phyloP scores from a whole-genome alignment of 2,888 invertebrate genomes.

The Helleia helle region DNA sequence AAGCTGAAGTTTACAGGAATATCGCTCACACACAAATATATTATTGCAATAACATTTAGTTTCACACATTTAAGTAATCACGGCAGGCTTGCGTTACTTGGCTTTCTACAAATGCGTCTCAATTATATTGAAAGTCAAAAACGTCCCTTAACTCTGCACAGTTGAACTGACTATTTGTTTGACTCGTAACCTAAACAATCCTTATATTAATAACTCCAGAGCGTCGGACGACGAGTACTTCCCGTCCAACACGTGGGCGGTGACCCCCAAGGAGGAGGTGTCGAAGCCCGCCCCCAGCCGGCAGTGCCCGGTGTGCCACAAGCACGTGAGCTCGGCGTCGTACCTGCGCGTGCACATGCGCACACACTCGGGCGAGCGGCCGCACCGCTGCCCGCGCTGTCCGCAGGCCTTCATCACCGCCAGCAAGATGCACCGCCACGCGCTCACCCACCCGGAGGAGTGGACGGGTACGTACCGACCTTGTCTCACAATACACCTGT shows the following conservation, averaged over 20 bases:
- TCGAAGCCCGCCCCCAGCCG: conserved; percentile 22
- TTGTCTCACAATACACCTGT: too few relatives aligned
- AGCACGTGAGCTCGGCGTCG: conserved; percentile 40
- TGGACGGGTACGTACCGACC: conserved; percentile 36
- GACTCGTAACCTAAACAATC: too few relatives aligned
- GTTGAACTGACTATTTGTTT: too few relatives aligned
- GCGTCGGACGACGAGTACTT: conserved; percentile 53
- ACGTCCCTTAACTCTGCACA: too few relatives aligned
- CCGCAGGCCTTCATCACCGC: conserved; percentile 50
- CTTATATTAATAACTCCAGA: conserved; percentile 25
- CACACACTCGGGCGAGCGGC: conserved; percentile 55
- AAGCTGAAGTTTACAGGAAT: too few relatives aligned
- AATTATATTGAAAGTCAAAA: too few relatives aligned
- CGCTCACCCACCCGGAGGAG: conserved; percentile 42
- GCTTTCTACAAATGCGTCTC: too few relatives aligned
- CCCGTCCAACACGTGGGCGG: conserved; percentile 52
- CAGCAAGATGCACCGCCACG: conserved; percentile 59
- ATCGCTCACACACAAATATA: too few relatives aligned
- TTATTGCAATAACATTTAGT: too few relatives aligned
- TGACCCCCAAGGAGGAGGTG: conserved; percentile 25
- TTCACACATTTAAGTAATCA: too few relatives aligned
- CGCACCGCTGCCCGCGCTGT: conserved; percentile 51
- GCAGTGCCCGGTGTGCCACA: conserved; percentile 41
- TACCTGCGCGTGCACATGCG: conserved; percentile 53
- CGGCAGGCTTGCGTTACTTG: too few relatives aligned